Base-by-base conservation (phyloP, 2,113 vertebrate genomes). In the Petrocephalus microphthalmus region DNA sequence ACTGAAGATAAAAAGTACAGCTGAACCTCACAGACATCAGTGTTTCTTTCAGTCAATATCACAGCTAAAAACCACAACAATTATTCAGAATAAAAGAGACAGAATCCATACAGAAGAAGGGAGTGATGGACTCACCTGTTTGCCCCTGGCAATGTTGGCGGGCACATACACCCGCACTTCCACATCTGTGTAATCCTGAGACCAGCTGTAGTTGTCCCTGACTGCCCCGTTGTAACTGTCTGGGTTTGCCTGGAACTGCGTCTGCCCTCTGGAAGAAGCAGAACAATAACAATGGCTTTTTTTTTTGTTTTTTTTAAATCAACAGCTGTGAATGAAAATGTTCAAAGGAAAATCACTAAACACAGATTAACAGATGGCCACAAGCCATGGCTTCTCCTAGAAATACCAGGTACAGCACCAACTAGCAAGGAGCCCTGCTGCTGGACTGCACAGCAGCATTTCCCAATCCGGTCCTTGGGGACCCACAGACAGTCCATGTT, bases 211-310 rank as follows among this genome's bases (percentile, higher is more conserved):
- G 83, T 96, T 96, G 88, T 97, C 96, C 42, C 96, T 93, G 60
- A 97, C 95, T 0, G 98, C 98, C 5, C 98, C 98, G 0, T 99
- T 99, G 93, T 99, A 99, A 90, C 98, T 99, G 93, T 99, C 98
- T 0, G 97, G 94, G 87, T 97, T 94, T 6, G 93, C 93, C 95
- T 98, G 97, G 91, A 94, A 96, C 87, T 91, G 92, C 47, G 95
- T 93, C 92, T 96, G 96, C 88, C 53, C 91, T 91, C 93, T 98
- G 91, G n/a, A 42, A 64, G 64, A 89, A 85, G 51, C 1, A 33
- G 5, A 56, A 84, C 67, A 37, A 84, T n/a, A n/a, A 25, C 4
- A 52, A 51, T 52, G 82, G 13, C 10, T 25, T n/a, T n/a, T n/a
- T 42, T 42, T 42, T 42, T 42, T 42, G 42, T 2, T 54, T 17